These are phyloP conservation scores for Linnaemya vulpina DNA, from an alignment of 2,888 invertebrate species.

Conservation along the genomic window DNA sequence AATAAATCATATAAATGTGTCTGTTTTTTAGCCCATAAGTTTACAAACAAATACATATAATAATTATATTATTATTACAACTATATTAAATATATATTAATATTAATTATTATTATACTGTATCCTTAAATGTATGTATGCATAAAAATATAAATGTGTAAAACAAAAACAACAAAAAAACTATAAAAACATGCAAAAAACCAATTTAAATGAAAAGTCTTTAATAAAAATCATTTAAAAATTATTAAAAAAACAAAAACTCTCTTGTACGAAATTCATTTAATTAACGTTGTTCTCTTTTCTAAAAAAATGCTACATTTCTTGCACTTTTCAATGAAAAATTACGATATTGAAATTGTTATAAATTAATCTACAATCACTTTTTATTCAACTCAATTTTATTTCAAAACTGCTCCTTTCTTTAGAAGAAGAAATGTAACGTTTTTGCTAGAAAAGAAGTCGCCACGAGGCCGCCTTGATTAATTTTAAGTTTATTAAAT, in stretches of 20 bases:
- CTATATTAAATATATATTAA: constrained; percentile 58
- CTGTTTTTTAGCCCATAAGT: constrained; percentile 81
- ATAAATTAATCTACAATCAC: no score
- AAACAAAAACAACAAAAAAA: constrained; percentile 59
- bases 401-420: no score
- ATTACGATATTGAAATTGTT: no score
- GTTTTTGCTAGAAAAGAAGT: no score
- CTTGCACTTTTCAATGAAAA: neutral
- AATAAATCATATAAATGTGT: constrained; percentile 74
- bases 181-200: constrained; percentile 34
- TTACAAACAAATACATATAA: constrained; percentile 74
- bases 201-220: constrained; percentile 66
- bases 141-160: constrained; percentile 72
- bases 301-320: neutral
- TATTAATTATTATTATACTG: constrained; percentile 63
- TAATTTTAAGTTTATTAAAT: neutral
- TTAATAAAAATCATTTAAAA: constrained; percentile 72
- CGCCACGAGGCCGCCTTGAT: no score
- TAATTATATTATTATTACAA: constrained; percentile 51
- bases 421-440: no score
- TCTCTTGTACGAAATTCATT: constrained; percentile 23
- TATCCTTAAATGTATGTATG: constrained; percentile 71
- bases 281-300: neutral
- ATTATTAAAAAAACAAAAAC: constrained; percentile 61
- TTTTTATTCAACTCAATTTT: no score